These are phyloP conservation scores for Drosophila nigromelanica DNA, from an alignment of 1,140 invertebrate genomes.

Conservation along the genomic window DNA sequence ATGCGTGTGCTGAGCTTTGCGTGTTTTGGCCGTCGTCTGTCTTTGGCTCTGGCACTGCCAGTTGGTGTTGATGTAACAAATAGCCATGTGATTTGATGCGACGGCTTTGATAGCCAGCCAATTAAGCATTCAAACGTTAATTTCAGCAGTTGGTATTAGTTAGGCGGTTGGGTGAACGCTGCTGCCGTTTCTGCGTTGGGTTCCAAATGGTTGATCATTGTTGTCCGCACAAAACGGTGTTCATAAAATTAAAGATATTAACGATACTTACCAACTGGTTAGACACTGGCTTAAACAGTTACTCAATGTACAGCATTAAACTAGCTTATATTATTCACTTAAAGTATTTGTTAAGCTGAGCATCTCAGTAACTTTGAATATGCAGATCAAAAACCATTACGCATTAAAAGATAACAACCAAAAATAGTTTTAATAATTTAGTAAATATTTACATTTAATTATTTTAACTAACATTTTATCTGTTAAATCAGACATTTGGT, in stretches of 20 bases:
- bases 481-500: too few species aligned
- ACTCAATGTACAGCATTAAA: too few species aligned
- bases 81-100: constrained; percentile 81
- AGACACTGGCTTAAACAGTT: background rate
- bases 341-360: too few species aligned
- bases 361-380: too few species aligned
- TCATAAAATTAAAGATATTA: background rate
- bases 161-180: constrained; percentile 35
- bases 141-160: constrained; percentile 77
- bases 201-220: constrained; percentile 30
- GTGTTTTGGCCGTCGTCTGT: constrained; percentile 26
- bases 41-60: constrained; percentile 9
- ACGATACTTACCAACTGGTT: constrained; percentile 6
- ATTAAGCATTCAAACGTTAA: constrained; percentile 81
- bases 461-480: too few species aligned
- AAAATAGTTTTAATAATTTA: too few species aligned
- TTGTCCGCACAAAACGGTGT: constrained; percentile 13
- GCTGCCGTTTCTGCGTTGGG: background rate
- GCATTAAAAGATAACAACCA: too few species aligned
- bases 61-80: constrained; percentile 75
- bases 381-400: too few species aligned
- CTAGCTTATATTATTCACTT: background rate
- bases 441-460: too few species aligned
- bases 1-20: constrained; percentile 33
- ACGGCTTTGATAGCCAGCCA: constrained; percentile 75